Base-by-base conservation (phyloP, 2,113 vertebrate species). In the Malaclemys terrapin region DNA sequence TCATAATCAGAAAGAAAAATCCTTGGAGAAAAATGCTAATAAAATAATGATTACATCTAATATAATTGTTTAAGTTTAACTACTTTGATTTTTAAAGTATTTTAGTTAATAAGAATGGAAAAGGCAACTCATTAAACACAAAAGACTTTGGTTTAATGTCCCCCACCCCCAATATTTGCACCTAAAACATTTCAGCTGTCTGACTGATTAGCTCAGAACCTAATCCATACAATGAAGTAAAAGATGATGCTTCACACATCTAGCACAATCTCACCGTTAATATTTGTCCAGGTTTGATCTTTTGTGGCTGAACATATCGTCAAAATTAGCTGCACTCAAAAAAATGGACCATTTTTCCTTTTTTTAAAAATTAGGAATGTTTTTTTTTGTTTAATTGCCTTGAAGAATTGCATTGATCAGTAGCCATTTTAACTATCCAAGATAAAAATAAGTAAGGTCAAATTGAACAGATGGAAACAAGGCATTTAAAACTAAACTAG, bases 1-100 rank as follows among this genome's bases (percentile, higher is more conserved):
- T 99, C 99, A 99, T 99, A 99, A 99, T 99, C 99, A 99, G 99
- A 98, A 98, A 85, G 96, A 98, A 99, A 99, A 99, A 99, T 99
- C 99, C 98, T 98, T 98, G 94, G 98, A 98, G 98, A 97, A 98
- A 99, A 98, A 98, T 98, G 98, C 98, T 99, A 99, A 99, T 99
- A 99, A 98, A 98, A 98, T 98, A 98, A 98, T 24, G 79, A 98
- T 98, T 97, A 97, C 87, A 57, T 87, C 97, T 98, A 97, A 98
- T 98, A 97, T 96, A 98, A 98, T 98, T 98, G 97, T 98, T 97
- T 97, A 98, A 97, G 91, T 96, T 97, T 97, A 96, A 98, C 97
- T 98, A 97, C 96, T 81, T 97, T 80, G 87, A 94, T 91, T 95
- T 89, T 97, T 96, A 84, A 97, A 97, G 97, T 85, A 94, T 97